Base-by-base conservation (phyloP, 2,113 vertebrate genomes). In the Sinocyclocheilus grahami region DNA sequence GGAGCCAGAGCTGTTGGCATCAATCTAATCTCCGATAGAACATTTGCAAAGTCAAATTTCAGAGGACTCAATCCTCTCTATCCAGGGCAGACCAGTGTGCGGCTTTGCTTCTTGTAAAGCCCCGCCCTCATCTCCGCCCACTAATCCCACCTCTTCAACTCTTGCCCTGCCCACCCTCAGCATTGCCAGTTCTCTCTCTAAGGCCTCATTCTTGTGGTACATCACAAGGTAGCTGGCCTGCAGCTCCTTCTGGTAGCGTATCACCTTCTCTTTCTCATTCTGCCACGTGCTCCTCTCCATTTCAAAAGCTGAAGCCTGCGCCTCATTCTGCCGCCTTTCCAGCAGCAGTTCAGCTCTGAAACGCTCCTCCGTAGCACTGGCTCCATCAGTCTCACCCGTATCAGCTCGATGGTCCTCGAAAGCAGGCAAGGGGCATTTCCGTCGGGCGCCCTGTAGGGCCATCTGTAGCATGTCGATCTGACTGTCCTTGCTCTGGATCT, bases 171-270 rank as follows among this genome's bases (percentile, higher is more conserved):
- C 0, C 74, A 92, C 93, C 95, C 91, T 94, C 85, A 96, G 92
- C 27, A 93, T 91, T 46, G 88, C 92, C 85, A 98, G 91, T 91
- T 98, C 96, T 89, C 94, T 95, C 88, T 99, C 97, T 87, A 99
- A 92, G 0, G 76, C 94, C 89, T 98, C 96, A 85, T 96, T 99
- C 90, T 95, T 96, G 91, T 95, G 97, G 92, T 97, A 97, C 98
- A 99, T 98, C 88, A 98, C 97, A 92, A 99, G 92, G 92, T 99
- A 99, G 93, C 97, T 96, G 90, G 96, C 95, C 94, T 99, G 98
- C 92, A 99, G 97, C 93, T 96, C 94, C 85, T 92, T 95, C 94
- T 96, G 95, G 91, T 96, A 96, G 89, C 93, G 93, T 88, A 96
- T 94, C 89, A 96, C 95, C 90, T 96, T 95, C 88, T 95, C 93